Base-by-base conservation (phyloP, 1,140 invertebrate genomes). In the Trichonephila clavata region DNA sequence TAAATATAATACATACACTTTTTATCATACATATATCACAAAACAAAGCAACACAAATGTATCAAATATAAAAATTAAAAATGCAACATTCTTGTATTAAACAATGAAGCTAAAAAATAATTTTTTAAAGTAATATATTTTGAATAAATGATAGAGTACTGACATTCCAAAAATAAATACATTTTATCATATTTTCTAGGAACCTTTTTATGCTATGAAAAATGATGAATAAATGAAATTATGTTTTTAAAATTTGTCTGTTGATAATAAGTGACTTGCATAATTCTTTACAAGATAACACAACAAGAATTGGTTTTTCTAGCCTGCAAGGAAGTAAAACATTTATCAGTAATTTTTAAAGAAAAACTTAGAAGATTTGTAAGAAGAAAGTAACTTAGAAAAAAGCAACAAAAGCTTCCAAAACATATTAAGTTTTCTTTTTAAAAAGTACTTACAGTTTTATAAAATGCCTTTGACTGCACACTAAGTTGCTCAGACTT, bases 401-500 rank as follows among this genome's bases (percentile, higher is more conserved):
- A n/a, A 68, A 68, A 68, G 24, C 21, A 68, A 27, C 10, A 24
- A n/a, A n/a, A 63, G 10, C 10, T 65, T n/a, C 7, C n/a, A 61
- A 21, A 21, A 20, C 5, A 18, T 21, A 21, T 21, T 0, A 20
- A 6, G 3, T 13, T 24, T 24, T 6, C 4, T 68, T 3, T 10
- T 65, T n/a, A 68, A 68, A 27, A 24, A 68, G n/a, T 95, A 60
- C 96, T 95, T 94, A 96, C 99, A 94, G 99, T 99, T 96, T 99
- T 99, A 96, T 99, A 99, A 96, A 99, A 99, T 94, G 98, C 97
- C 97, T 99, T 99, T 84, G 99, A 99, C 96, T 99, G 98, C 95
- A 97, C 97, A 95, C 98, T 99, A 39, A 99, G 97, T 94, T 98
- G 98, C 96, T 99, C 98, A 0, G 99, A 99, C 96, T 99, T 99